These are phyloP conservation scores for Meteorus sp. DNA, from an alignment of 1,140 invertebrate species.

Conservation along the genomic window DNA sequence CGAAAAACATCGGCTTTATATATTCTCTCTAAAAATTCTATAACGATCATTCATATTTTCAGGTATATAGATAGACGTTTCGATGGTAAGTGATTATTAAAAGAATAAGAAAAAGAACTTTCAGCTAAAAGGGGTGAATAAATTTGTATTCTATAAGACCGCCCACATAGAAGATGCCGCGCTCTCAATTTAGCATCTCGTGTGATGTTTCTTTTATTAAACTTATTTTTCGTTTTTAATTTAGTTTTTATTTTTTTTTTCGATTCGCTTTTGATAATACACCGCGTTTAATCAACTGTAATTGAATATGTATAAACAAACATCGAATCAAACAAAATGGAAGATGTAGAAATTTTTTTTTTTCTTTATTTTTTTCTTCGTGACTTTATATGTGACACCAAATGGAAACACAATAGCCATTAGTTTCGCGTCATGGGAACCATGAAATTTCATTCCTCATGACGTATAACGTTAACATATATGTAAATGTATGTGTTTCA, in stretches of 20 bases:
- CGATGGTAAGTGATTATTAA: conserved; percentile 40
- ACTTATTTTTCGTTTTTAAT: too few species aligned
- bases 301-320: too few species aligned
- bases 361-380: neutral
- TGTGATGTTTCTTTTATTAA: conserved; percentile 2
- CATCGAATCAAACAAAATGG: neutral
- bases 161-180: conserved; percentile 31
- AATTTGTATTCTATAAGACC: conserved; percentile 38
- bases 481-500: too few species aligned
- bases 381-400: too few species aligned
- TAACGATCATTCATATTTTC: conserved; percentile 26
- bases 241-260: too few species aligned
- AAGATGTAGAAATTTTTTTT: neutral
- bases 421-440: conserved; percentile 27
- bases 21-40: conserved; percentile 14
- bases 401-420: conserved; percentile 26
- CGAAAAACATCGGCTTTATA: conserved; percentile 25
- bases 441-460: neutral
- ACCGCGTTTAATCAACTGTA: neutral
- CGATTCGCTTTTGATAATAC: neutral
- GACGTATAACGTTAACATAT: too few species aligned
- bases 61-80: conserved; percentile 12
- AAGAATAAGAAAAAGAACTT: conserved; percentile 37
- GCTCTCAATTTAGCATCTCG: neutral
- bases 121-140: conserved; percentile 35